Conservation (phyloP, 2,113 vertebrate genomes). For the Podocnemis expansa region DNA sequence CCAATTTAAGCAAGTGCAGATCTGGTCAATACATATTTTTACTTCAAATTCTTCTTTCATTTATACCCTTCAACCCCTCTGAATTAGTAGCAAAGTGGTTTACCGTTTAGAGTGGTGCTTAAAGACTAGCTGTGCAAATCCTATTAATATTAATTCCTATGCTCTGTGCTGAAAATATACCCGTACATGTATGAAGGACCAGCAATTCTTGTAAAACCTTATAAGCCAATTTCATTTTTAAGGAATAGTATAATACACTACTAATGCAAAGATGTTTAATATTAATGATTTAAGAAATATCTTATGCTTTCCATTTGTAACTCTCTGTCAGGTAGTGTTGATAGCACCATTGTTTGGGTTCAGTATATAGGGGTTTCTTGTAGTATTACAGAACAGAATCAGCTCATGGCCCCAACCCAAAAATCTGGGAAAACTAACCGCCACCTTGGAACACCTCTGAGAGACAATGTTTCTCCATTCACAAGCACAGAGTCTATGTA, state of each 20-base stretch:
- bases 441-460: background rate
- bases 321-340: background rate
- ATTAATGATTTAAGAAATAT: constrained; percentile 50
- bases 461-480: background rate
- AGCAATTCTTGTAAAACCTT: constrained; percentile 9
- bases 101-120: constrained; percentile 36
- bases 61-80: background rate
- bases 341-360: background rate
- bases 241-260: background rate
- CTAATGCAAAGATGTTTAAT: constrained; percentile 45
- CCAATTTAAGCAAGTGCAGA: background rate
- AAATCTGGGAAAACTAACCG: background rate
- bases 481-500: background rate
- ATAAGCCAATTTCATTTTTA: constrained; percentile 52
- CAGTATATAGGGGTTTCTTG: background rate
- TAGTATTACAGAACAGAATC: background rate
- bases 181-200: constrained; percentile 34
- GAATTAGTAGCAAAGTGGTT: constrained; percentile 31
- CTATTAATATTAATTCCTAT: constrained; percentile 40
- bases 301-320: background rate
- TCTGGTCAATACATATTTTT: background rate
- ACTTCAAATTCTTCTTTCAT: constrained; percentile 8
- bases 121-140: background rate
- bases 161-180: constrained; percentile 11
- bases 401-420: background rate